Percentiles rank a stretch among this genome's conserved stretches.
Evolutionary conservation across 2,888 invertebrate genomes (phyloP).

Genomic region (Mimas tiliae): DNA sequence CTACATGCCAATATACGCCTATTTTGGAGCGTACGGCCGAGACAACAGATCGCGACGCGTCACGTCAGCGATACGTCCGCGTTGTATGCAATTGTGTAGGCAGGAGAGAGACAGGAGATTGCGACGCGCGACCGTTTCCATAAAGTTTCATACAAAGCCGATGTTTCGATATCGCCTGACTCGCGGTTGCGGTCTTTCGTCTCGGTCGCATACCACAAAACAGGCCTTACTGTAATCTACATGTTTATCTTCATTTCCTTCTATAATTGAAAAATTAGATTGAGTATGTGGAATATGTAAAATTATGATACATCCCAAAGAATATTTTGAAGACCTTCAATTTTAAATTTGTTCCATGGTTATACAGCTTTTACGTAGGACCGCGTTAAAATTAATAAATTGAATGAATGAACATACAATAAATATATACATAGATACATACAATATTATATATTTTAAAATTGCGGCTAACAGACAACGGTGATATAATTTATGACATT

Average conservation of each 20-base stretch:
- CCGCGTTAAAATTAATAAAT: constrained; percentile 10
- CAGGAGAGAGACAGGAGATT: too few relatives aligned
- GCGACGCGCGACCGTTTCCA: too few relatives aligned
- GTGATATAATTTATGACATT: constrained; percentile 3
- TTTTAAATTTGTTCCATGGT: constrained; percentile 12
- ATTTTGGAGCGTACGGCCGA: too few relatives aligned
- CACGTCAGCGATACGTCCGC: too few relatives aligned
- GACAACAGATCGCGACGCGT: too few relatives aligned
- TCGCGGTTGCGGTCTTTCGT: too few relatives aligned
- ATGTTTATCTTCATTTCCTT: not conserved
- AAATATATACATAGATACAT: constrained; percentile 2
- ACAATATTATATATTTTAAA: constrained; percentile 18
- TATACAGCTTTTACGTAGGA: constrained; percentile 9
- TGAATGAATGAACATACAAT: not conserved
- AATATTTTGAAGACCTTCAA: constrained; percentile 2
- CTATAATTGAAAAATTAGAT: not conserved
- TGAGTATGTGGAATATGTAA: not conserved
- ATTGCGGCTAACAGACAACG: not conserved
- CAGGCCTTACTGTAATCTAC: too few relatives aligned
- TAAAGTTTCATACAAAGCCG: too few relatives aligned
- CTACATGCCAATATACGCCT: too few relatives aligned
- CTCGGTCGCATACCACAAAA: too few relatives aligned
- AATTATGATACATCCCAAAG: not conserved
- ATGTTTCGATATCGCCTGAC: too few relatives aligned
- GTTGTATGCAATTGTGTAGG: too few relatives aligned